These are phyloP conservation scores for Pedionomus torquatus DNA, from an alignment of 2,113 vertebrate species.

Conservation along the genomic window DNA sequence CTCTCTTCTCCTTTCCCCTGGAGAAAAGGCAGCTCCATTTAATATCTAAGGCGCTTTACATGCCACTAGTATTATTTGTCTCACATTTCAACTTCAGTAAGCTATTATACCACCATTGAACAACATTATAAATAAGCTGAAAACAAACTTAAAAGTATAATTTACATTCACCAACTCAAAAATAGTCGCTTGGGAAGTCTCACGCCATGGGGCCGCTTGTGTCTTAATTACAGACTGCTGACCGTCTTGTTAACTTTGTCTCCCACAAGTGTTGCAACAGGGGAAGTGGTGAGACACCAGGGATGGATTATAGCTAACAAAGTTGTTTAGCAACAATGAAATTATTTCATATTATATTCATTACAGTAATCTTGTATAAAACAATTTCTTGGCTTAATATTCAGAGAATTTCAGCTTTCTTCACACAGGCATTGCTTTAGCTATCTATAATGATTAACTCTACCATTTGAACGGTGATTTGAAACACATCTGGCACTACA, in stretches of 20 bases:
- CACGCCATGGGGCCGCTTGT: neutral
- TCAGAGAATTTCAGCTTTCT: slow-evolving; percentile 9
- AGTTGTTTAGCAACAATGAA: neutral
- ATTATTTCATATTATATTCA: neutral
- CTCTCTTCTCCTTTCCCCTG: neutral
- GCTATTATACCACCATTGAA: neutral
- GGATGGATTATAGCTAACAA: neutral
- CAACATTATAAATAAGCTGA: neutral
- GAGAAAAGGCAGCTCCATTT: neutral
- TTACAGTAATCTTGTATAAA: neutral
- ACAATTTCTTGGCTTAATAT: neutral
- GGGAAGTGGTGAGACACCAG: neutral
- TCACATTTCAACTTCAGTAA: neutral
- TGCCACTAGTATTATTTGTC: neutral
- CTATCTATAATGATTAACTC: slow-evolving; percentile 12
- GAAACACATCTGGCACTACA: neutral
- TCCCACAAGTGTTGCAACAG: neutral
- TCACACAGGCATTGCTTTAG: slow-evolving; percentile 25
- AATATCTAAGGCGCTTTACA: neutral
- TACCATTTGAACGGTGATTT: slow-evolving; percentile 15
- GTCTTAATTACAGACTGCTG: neutral
- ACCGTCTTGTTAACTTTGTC: neutral
- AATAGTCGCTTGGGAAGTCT: neutral
- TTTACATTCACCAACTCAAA: neutral
- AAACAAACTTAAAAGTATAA: neutral